These are phyloP conservation scores for Synodontis membranacea DNA, from an alignment of 2,113 vertebrate genomes.

Conservation along the genomic window DNA sequence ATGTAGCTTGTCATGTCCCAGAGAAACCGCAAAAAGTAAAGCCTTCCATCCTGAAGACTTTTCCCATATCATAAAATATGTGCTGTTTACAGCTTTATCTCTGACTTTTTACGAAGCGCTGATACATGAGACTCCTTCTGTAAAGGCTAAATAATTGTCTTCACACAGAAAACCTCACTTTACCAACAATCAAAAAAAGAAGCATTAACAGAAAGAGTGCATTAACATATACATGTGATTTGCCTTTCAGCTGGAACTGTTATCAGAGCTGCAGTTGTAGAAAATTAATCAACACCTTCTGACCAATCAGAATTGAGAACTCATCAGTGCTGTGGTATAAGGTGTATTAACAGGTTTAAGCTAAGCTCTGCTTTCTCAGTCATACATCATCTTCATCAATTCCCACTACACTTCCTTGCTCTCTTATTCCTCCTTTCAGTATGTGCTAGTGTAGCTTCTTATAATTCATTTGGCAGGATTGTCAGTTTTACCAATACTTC, in stretches of 20 bases:
- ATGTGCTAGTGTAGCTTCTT: neutral
- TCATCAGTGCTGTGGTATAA: neutral
- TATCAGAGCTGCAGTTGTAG: neutral
- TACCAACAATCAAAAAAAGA: neutral
- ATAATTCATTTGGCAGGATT: neutral
- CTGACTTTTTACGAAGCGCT: neutral
- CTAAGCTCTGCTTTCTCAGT: neutral
- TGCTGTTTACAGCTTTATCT: neutral
- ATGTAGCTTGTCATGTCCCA: neutral
- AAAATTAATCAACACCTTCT: neutral
- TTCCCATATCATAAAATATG: neutral
- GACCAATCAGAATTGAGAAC: neutral
- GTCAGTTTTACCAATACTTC: neutral
- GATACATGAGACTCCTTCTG: neutral
- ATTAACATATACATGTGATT: neutral
- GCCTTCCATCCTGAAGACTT: neutral
- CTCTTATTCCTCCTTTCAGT: neutral
- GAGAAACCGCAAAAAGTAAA: neutral
- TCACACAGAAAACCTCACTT: neutral
- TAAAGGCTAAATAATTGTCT: neutral
- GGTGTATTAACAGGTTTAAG: neutral
- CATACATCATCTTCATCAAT: neutral
- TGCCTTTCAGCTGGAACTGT: too few relatives aligned
- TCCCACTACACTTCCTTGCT: neutral
- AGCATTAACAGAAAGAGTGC: neutral